phyloP scores from a whole-genome alignment of 2,888 invertebrate genomes.

The Esperia sulphurella region DNA sequence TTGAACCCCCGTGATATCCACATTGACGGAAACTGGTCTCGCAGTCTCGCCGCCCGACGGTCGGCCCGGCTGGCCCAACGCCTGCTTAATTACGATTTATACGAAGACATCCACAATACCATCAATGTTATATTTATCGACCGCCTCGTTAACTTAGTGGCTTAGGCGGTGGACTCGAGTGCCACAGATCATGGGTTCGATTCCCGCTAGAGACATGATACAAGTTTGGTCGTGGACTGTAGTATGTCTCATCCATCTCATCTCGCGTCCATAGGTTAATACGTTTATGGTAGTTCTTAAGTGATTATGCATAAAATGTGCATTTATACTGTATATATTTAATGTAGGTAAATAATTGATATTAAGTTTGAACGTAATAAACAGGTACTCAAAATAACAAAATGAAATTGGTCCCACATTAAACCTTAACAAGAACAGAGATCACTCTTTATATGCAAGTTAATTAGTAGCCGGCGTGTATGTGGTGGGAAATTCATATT shows the following conservation, averaged over 20 bases:
- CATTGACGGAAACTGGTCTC: slow-evolving; percentile 51
- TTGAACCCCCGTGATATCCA: slow-evolving; percentile 58
- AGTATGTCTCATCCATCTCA: too few relatives aligned
- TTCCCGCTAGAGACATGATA: too few relatives aligned
- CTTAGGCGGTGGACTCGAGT: too few relatives aligned
- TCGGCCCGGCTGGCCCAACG: slow-evolving; percentile 14
- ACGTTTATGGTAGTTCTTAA: too few relatives aligned
- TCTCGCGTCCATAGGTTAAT: too few relatives aligned
- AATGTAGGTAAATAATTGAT: too few relatives aligned
- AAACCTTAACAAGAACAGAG: slow-evolving; percentile 6
- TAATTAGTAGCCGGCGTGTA: slow-evolving; percentile 6
- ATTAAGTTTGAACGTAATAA: background rate
- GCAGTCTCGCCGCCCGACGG: slow-evolving; percentile 3
- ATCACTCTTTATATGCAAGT: slow-evolving; percentile 3
- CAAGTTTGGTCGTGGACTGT: too few relatives aligned
- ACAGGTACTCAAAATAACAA: background rate
- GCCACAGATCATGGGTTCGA: too few relatives aligned
- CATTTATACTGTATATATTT: too few relatives aligned
- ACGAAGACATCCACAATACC: background rate
- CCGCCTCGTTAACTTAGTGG: background rate
- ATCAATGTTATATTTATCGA: background rate
- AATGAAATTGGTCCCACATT: too few relatives aligned
- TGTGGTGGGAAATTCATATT: slow-evolving; percentile 7
- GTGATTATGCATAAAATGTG: too few relatives aligned
- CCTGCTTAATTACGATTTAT: slow-evolving; percentile 33